A percentile compares a stretch with the other conserved stretches of the same genome.
Conservation (phyloP, 2,888 invertebrate genomes). For the Dyspetes luteomarginatus region DNA sequence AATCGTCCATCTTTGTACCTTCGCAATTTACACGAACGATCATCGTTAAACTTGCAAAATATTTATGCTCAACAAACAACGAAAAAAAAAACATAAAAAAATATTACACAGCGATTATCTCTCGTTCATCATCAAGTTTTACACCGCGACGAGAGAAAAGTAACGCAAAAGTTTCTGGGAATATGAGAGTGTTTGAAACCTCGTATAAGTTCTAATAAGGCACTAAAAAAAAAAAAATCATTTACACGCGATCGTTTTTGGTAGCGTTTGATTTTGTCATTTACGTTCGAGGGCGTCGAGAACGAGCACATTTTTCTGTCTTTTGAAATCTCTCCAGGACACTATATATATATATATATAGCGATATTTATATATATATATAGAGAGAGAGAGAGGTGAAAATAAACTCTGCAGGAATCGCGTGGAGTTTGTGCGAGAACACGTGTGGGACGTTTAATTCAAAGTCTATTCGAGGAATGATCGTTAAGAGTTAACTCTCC, state of each 20-base stretch:
- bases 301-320: too few relatives aligned
- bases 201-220: slow-evolving; percentile 34
- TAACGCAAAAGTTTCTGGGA: slow-evolving; percentile 12
- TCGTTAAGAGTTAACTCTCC: slow-evolving; percentile 47
- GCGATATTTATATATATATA: too few relatives aligned
- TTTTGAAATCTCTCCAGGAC: not conserved
- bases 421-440: slow-evolving; percentile 3
- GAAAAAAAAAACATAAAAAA: slow-evolving; percentile 13
- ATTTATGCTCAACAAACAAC: not conserved
- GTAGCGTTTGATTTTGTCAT: too few relatives aligned
- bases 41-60: slow-evolving; percentile 31
- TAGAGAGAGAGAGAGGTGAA: too few relatives aligned
- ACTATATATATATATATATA: too few relatives aligned
- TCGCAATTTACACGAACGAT: not conserved
- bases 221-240: slow-evolving; percentile 41
- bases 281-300: too few relatives aligned
- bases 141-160: not conserved
- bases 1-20: too few relatives aligned
- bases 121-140: slow-evolving; percentile 37
- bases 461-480: slow-evolving; percentile 59
- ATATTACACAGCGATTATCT: slow-evolving; percentile 12
- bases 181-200: too few relatives aligned
- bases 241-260: not conserved
- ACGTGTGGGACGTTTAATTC: slow-evolving; percentile 50
- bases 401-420: not conserved